Conservation (phyloP, 2,797 vertebrate genomes). For the Lepilemur ruficaudatus region DNA sequence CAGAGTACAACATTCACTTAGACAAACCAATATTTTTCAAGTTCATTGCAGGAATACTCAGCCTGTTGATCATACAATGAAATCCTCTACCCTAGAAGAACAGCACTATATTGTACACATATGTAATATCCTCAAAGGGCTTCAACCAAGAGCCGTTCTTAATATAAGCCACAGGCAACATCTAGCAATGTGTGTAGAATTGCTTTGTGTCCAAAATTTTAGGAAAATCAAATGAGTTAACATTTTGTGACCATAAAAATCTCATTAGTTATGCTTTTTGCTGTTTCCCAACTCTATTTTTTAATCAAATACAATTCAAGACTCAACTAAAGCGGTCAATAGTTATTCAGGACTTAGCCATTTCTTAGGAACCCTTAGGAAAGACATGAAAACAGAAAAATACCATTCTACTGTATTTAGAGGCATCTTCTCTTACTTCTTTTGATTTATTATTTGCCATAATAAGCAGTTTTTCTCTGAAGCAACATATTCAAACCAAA, state of each 20-base stretch:
- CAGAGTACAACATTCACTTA: conserved; percentile 42
- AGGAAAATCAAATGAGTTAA: conserved; percentile 80
- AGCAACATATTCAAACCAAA: neutral
- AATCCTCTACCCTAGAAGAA: conserved; percentile 67
- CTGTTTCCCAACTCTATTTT: conserved; percentile 35
- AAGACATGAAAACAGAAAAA: neutral
- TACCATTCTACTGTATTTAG: neutral
- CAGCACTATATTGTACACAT: conserved; percentile 70
- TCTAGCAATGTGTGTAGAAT: conserved; percentile 65
- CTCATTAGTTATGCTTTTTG: conserved; percentile 76
- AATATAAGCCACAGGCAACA: conserved; percentile 78
- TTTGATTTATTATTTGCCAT: conserved; percentile 4
- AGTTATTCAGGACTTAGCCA: conserved; percentile 29
- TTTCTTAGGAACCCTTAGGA: conserved; percentile 25
- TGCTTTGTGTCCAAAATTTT: conserved; percentile 78
- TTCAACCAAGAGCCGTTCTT: conserved; percentile 67
- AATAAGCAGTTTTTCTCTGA: neutral
- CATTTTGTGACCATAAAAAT: conserved; percentile 68
- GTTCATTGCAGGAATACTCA: conserved; percentile 42
- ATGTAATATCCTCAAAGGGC: conserved; percentile 70
- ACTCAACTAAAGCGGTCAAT: conserved; percentile 34
- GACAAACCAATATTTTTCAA: conserved; percentile 76
- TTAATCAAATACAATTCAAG: conserved; percentile 74
- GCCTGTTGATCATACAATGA: conserved; percentile 69
- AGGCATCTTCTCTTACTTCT: neutral